Percentiles rank a stretch among this genome's conserved stretches.
Evolutionary conservation across 2,797 vertebrate genomes (phyloP).

Genomic region (Vipera latastei): DNA sequence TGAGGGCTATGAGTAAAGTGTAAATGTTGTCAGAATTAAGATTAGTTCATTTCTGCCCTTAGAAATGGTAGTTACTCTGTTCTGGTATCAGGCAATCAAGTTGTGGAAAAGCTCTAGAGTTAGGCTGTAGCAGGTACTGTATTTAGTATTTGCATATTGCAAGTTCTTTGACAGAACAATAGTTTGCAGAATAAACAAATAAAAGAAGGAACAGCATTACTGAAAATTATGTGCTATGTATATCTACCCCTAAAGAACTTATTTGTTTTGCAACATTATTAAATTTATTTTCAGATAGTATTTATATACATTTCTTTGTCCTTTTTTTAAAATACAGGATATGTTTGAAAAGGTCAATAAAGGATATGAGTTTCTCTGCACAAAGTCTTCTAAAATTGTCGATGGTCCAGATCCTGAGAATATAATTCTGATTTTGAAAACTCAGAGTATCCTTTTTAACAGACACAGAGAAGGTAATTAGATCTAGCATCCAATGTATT

Average conservation of each 20-base stretch:
- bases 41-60: neutral
- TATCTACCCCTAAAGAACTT: neutral
- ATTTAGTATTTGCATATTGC: neutral
- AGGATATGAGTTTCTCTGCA: constrained; percentile 97
- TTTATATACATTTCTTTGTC: neutral
- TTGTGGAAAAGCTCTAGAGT: neutral
- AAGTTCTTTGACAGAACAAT: neutral
- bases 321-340: constrained; percentile 73
- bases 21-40: neutral
- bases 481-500: neutral
- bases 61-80: neutral
- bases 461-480: constrained; percentile 87
- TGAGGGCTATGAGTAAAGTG: neutral
- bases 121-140: neutral
- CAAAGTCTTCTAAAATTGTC: constrained; percentile 85
- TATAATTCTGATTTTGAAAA: constrained; percentile 97
- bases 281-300: neutral
- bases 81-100: neutral
- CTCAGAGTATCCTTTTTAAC: constrained; percentile 98
- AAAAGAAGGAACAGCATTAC: neutral
- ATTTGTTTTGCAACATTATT: neutral
- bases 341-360: constrained; percentile 99
- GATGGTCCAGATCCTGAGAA: constrained; percentile 98
- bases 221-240: neutral
- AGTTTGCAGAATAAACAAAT: neutral